phyloP scores from a whole-genome alignment of 2,113 vertebrate species.

The Antechinus stuartii region DNA sequence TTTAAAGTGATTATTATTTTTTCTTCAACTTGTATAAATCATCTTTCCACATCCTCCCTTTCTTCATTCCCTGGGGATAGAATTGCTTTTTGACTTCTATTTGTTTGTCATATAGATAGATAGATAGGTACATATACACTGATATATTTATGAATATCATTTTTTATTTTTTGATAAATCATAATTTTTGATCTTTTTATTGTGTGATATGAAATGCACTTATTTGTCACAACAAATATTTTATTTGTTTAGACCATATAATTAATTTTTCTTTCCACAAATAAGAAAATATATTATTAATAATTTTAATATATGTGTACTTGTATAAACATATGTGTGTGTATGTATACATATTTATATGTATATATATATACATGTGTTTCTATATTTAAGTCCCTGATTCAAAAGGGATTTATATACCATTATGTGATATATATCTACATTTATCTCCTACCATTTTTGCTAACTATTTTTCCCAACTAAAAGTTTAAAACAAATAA shows the following conservation, averaged over 20 bases:
- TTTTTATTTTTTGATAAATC: too few relatives aligned
- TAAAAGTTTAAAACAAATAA: not conserved
- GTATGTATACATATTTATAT: too few relatives aligned
- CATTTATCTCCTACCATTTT: not conserved
- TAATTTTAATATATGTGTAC: not conserved
- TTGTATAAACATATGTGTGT: too few relatives aligned
- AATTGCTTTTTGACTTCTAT: not conserved
- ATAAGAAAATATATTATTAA: not conserved
- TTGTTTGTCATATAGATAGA: too few relatives aligned
- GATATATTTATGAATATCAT: too few relatives aligned
- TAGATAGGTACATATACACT: too few relatives aligned
- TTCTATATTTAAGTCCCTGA: not conserved
- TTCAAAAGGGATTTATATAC: not conserved
- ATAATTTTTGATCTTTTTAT: not conserved
- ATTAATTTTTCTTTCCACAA: not conserved
- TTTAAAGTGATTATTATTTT: not conserved
- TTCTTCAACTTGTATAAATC: not conserved
- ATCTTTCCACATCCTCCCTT: not conserved
- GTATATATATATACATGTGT: too few relatives aligned
- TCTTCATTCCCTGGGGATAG: not conserved
- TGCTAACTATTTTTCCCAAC: not conserved
- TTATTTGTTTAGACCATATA: not conserved
- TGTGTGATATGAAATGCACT: not conserved
- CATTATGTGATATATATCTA: not conserved
- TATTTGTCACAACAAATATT: not conserved